These are phyloP conservation scores for Anguilla rostrata DNA, from an alignment of 2,113 vertebrate species.

Conservation along the genomic window DNA sequence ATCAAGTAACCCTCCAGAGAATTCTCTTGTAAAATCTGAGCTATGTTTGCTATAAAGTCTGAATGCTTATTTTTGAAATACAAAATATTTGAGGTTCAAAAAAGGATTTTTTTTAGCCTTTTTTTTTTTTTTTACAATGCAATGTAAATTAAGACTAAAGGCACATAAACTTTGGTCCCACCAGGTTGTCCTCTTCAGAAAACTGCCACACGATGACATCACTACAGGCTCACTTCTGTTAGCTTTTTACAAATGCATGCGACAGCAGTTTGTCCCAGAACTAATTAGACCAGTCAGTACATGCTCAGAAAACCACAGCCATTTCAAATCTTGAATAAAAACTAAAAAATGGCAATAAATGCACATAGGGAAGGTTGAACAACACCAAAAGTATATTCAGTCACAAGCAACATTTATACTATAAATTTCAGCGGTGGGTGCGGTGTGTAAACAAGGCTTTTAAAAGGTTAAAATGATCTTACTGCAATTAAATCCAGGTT, in stretches of 20 bases:
- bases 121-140: constrained; percentile 76
- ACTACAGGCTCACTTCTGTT: constrained; percentile 79
- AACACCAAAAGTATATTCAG: constrained; percentile 83
- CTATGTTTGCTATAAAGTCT: constrained; percentile 82
- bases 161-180: constrained; percentile 99
- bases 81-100: constrained; percentile 86
- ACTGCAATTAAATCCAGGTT: constrained; percentile 20
- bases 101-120: constrained; percentile 79
- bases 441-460: constrained; percentile 29
- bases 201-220: constrained; percentile 82
- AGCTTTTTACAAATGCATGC: constrained; percentile 82
- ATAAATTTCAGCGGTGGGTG: constrained; percentile 80
- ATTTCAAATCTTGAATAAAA: constrained; percentile 81
- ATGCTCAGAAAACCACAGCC: constrained; percentile 88
- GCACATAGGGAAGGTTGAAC: constrained; percentile 79
- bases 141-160: constrained; percentile 96
- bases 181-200: constrained; percentile 83
- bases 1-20: constrained; percentile 69
- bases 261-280: constrained; percentile 73
- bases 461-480: constrained; percentile 68
- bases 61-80: constrained; percentile 77
- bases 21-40: constrained; percentile 80
- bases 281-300: constrained; percentile 81
- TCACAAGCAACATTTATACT: constrained; percentile 81
- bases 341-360: constrained; percentile 83